Percentiles rank a stretch among this genome's conserved stretches.
phyloP scores from a whole-genome alignment of 2,797 vertebrate genomes.

The Danio albolineatus region DNA sequence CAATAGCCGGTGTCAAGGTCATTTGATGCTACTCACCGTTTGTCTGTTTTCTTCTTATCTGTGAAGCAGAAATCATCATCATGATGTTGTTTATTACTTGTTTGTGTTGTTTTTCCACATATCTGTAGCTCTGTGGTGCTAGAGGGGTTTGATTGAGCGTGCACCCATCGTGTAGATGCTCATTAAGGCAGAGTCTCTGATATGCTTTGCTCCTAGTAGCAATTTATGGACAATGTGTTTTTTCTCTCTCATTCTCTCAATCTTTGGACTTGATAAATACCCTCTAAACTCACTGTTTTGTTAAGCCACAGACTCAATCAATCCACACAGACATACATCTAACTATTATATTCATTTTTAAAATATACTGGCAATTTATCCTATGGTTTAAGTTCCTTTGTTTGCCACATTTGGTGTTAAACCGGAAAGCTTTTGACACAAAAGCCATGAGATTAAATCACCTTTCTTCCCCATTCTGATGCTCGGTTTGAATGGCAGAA shows the following conservation, averaged over 20 bases:
- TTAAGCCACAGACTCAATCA: constrained; percentile 19
- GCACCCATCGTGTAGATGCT: neutral
- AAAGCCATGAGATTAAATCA: too few species aligned
- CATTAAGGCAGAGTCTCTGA: constrained; percentile 18
- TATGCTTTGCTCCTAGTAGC: neutral
- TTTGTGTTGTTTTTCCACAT: neutral
- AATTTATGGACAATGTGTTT: neutral
- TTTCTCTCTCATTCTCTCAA: neutral
- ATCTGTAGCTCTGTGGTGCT: neutral
- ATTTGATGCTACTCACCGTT: neutral
- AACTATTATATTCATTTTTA: too few species aligned
- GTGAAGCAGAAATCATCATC: constrained; percentile 16
- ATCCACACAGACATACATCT: neutral
- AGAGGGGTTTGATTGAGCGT: constrained; percentile 11
- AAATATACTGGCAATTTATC: too few species aligned
- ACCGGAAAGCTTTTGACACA: too few species aligned
- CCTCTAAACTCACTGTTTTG: constrained; percentile 6
- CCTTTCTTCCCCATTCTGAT: too few species aligned
- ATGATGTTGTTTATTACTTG: constrained; percentile 1
- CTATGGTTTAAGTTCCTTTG: too few species aligned
- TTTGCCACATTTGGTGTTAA: too few species aligned
- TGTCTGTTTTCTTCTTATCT: constrained; percentile 17
- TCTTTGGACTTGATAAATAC: constrained; percentile 9
- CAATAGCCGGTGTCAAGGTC: neutral
- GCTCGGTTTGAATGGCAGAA: too few species aligned